Evolutionary conservation across 2,888 invertebrate genomes (phyloP).

Genomic region (Gerris lacustris): DNA sequence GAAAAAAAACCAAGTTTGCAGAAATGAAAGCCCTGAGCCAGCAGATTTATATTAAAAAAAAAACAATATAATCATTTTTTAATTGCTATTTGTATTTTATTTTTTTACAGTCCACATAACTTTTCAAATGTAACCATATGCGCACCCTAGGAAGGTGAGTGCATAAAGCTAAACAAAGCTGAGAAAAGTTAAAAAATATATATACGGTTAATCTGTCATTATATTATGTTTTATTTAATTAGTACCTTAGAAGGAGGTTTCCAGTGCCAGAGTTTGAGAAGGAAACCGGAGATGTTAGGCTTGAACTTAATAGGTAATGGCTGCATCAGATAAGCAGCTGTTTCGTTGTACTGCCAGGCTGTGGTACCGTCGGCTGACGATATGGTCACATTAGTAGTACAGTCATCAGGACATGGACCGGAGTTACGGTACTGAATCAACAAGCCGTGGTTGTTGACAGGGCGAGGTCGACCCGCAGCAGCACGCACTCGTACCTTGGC

Average conservation of each 20-base stretch:
- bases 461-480: not conserved
- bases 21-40: too few species aligned
- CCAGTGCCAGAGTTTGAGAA: conserved; percentile 76
- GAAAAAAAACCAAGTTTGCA: too few species aligned
- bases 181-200: too few species aligned
- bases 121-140: too few species aligned
- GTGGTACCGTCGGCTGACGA: conserved; percentile 12
- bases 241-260: conserved; percentile 14
- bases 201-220: too few species aligned
- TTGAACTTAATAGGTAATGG: conserved; percentile 26
- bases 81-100: too few species aligned
- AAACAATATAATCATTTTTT: too few species aligned
- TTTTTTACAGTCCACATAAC: too few species aligned
- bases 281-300: conserved; percentile 46
- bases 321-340: conserved; percentile 31
- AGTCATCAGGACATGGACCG: conserved; percentile 1
- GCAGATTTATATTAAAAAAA: too few species aligned
- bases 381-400: conserved; percentile 4
- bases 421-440: conserved; percentile 3
- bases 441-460: not conserved
- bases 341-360: conserved; percentile 29
- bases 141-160: too few species aligned
- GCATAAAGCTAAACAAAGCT: too few species aligned
- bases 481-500: not conserved
- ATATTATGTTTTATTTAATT: not conserved